phyloP scores from a whole-genome alignment of 2,113 vertebrate species.

The Hypanus sabinus region DNA sequence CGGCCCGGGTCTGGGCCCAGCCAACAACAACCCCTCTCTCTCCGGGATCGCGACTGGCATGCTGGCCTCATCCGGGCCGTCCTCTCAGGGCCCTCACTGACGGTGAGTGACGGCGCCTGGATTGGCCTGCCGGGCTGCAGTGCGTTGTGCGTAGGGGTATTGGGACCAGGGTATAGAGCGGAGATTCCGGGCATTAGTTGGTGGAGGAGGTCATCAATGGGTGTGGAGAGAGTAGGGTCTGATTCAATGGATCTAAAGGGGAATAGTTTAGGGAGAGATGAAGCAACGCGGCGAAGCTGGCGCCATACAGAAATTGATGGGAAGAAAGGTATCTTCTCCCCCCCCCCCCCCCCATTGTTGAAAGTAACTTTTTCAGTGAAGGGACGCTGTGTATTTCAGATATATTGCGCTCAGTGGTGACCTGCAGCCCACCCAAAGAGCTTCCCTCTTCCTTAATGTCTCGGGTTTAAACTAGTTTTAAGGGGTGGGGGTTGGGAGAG shows the following conservation, averaged over 20 bases:
- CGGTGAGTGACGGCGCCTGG: constrained; percentile 2
- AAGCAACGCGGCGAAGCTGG: background rate
- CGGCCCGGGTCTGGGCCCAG: constrained; percentile 1
- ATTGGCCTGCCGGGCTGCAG: background rate
- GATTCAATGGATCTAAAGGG: background rate
- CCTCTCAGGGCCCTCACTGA: constrained; percentile 12
- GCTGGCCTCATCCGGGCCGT: constrained; percentile 33
- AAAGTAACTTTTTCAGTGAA: background rate
- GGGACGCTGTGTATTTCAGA: background rate
- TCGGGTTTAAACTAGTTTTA: background rate
- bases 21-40: background rate
- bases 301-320: background rate
- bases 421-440: background rate
- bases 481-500: background rate
- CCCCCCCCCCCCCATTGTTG: background rate
- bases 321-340: background rate
- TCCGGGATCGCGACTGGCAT: constrained; percentile 32
- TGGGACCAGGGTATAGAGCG: background rate
- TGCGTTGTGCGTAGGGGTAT: background rate
- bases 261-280: background rate
- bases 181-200: background rate
- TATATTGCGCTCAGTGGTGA: background rate
- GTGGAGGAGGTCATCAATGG: too few species aligned
- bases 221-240: background rate
- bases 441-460: background rate